Conservation (phyloP, 2,888 invertebrate species). For the Conops quadrifasciatus region DNA sequence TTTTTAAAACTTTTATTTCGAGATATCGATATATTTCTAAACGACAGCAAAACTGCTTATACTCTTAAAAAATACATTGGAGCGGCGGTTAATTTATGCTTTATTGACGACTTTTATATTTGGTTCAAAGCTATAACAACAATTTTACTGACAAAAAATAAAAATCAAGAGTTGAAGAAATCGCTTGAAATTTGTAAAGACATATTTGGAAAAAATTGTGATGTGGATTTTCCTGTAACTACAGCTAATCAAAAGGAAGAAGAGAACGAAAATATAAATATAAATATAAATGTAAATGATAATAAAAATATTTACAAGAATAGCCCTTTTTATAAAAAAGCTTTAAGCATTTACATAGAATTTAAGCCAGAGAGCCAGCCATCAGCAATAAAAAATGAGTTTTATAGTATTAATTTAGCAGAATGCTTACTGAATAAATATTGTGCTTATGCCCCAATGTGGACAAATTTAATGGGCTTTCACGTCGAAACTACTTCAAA, state of each 20-base stretch:
- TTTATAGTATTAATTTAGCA: not conserved
- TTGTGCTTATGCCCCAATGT: conserved; percentile 10
- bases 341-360: not conserved
- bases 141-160: not conserved
- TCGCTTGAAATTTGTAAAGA: not conserved
- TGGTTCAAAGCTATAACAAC: conserved; percentile 1
- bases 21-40: not conserved
- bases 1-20: conserved; percentile 17
- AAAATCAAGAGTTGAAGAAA: not conserved
- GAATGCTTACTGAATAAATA: conserved; percentile 1
- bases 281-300: not conserved
- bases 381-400: not conserved
- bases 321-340: conserved; percentile 16
- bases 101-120: not conserved
- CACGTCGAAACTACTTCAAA: conserved; percentile 12
- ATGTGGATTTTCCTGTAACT: not conserved
- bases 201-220: not conserved
- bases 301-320: conserved; percentile 10
- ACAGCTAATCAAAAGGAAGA: not conserved
- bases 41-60: not conserved
- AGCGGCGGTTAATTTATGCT: not conserved
- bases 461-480: conserved; percentile 17
- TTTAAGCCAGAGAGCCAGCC: not conserved
- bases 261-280: not conserved
- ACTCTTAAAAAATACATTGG: not conserved